These are phyloP conservation scores for Heliopora coerulea DNA, from an alignment of 92 coral and sea anemone species.

Conservation along the genomic window DNA sequence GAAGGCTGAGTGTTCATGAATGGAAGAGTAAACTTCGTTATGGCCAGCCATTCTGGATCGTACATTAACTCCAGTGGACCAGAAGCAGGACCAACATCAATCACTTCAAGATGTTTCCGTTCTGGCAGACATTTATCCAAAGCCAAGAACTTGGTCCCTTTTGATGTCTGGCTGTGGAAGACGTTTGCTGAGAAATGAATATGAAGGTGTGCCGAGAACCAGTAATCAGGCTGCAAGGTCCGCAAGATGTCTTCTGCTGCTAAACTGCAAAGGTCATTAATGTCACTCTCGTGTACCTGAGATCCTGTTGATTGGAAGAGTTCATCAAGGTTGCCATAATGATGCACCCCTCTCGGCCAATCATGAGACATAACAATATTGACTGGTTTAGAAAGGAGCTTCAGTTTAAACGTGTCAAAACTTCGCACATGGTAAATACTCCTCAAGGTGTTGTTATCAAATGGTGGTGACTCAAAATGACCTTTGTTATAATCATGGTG, in stretches of 20 bases:
- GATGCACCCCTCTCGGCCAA: conserved; percentile 94
- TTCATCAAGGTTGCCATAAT: conserved; percentile 79
- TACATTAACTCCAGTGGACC: conserved; percentile 75
- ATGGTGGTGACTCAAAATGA: conserved; percentile 90
- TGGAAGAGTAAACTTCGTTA: conserved; percentile 68
- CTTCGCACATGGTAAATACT: conserved; percentile 89
- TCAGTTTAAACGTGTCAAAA: conserved; percentile 82
- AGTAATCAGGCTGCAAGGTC: conserved; percentile 68
- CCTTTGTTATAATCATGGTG: conserved; percentile 83
- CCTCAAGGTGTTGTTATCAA: conserved; percentile 64
- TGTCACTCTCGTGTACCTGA: conserved; percentile 69
- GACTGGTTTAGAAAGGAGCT: conserved; percentile 72
- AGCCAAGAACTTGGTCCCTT: conserved; percentile 86
- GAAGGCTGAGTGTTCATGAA: conserved; percentile 57
- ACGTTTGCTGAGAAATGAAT: conserved; percentile 83
- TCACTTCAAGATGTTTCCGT: conserved; percentile 83
- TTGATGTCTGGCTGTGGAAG: conserved; percentile 62
- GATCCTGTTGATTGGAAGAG: conserved; percentile 70
- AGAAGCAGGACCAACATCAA: conserved; percentile 71
- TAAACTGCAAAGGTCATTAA: conserved; percentile 81
- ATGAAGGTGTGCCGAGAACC: conserved; percentile 97
- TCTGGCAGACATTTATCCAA: conserved; percentile 93
- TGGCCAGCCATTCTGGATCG: conserved; percentile 93
- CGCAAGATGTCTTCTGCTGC: conserved; percentile 76
- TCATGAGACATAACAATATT: conserved; percentile 93